These are phyloP conservation scores for Umimayanthus kanabou DNA, from an alignment of 92 coral and sea anemone genomes.

Conservation along the genomic window DNA sequence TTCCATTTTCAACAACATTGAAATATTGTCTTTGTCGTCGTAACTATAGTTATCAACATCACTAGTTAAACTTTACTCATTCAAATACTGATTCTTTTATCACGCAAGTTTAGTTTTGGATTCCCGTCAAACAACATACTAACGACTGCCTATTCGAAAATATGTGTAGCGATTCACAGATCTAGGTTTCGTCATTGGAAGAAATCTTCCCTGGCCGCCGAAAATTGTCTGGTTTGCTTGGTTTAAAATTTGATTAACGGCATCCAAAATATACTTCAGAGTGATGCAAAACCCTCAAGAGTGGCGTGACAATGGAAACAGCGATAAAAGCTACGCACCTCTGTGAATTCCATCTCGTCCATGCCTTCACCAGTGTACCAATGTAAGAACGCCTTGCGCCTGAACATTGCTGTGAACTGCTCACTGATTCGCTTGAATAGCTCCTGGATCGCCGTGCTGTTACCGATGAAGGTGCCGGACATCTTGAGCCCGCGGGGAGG, in stretches of 20 bases:
- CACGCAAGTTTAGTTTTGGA: no score
- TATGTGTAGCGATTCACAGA: no score
- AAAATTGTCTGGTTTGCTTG: no score
- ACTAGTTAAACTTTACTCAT: no score
- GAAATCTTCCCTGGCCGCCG: no score
- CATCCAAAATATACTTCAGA: background rate
- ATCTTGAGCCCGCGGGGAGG: constrained; percentile 87
- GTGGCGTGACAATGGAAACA: background rate
- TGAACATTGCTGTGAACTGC: constrained; percentile 90
- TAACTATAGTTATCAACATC: no score
- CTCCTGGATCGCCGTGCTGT: constrained; percentile 85
- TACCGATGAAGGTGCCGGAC: constrained; percentile 93
- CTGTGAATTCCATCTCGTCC: constrained; percentile 94
- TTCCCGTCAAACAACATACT: no score
- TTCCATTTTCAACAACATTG: no score
- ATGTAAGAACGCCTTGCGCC: constrained; percentile 75
- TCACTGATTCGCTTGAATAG: constrained; percentile 81
- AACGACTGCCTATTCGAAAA: no score
- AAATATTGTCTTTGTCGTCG: no score
- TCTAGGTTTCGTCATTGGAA: no score
- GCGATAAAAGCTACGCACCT: constrained; percentile 47
- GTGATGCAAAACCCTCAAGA: background rate
- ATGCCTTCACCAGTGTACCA: constrained; percentile 95
- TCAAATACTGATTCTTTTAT: no score
- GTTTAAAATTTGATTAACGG: background rate